Evolutionary conservation across 2,113 vertebrate genomes (phyloP).

Genomic region (Plectropomus leopardus): DNA sequence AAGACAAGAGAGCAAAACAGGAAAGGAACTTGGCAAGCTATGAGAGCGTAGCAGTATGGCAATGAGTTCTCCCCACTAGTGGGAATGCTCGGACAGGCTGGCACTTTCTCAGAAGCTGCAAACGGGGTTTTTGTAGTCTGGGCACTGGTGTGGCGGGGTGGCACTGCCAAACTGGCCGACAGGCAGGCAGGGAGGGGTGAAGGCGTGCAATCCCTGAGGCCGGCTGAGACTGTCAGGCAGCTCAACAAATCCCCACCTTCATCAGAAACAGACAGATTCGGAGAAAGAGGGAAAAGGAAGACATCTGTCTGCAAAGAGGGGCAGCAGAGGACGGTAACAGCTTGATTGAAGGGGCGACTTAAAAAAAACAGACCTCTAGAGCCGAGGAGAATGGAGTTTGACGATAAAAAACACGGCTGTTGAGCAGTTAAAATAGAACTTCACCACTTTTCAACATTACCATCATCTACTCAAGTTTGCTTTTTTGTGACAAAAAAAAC

Average conservation of each 20-base stretch:
- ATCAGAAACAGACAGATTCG: conserved; percentile 45
- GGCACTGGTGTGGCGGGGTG: conserved; percentile 59
- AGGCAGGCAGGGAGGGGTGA: conserved; percentile 30
- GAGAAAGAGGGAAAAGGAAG: conserved; percentile 36
- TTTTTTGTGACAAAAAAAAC: too few relatives aligned
- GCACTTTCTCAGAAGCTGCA: conserved; percentile 70
- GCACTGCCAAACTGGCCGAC: conserved; percentile 66
- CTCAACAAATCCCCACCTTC: conserved; percentile 63
- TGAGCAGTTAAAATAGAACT: conserved; percentile 27
- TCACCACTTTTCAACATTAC: too few relatives aligned
- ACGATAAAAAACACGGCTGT: conserved; percentile 1
- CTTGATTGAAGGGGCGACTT: neutral
- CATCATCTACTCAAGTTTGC: too few relatives aligned
- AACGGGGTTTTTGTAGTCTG: conserved; percentile 73
- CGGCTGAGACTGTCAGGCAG: conserved; percentile 44
- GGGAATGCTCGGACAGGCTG: conserved; percentile 79
- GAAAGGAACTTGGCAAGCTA: conserved; percentile 73
- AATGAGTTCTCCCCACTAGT: conserved; percentile 71
- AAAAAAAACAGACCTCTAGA: conserved; percentile 9
- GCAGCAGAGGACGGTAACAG: conserved; percentile 7
- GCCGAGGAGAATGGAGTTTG: neutral
- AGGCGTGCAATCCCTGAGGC: conserved; percentile 41
- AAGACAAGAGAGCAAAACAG: conserved; percentile 66
- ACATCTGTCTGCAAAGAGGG: conserved; percentile 32
- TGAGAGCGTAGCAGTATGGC: conserved; percentile 72